These are phyloP conservation scores for Orientallactaga bullata DNA, from an alignment of 2,113 vertebrate genomes.

Conservation along the genomic window DNA sequence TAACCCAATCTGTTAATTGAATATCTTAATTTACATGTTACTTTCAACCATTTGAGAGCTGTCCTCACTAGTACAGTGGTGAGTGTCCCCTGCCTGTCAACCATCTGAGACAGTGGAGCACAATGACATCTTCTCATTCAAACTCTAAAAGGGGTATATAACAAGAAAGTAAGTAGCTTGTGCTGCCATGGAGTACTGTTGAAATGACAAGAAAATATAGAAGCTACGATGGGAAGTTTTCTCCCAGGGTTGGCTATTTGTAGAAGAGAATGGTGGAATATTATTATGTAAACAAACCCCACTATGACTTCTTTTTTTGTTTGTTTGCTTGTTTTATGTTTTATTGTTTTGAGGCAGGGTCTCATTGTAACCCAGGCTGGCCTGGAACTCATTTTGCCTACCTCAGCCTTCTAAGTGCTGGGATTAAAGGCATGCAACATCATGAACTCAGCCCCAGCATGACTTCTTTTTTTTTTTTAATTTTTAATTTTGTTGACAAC, in stretches of 20 bases:
- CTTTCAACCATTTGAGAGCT: not conserved
- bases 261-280: not conserved
- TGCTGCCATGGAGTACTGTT: not conserved
- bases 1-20: slow-evolving; percentile 50
- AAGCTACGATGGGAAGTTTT: not conserved
- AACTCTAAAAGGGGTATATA: not conserved
- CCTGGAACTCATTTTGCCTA: no score
- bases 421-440: no score
- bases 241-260: not conserved
- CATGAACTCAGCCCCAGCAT: not conserved
- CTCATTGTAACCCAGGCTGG: no score
- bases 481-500: no score
- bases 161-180: not conserved
- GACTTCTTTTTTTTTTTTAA: no score
- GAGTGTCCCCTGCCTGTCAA: no score
- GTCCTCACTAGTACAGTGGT: no score
- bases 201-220: not conserved
- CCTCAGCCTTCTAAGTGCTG: no score
- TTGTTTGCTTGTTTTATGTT: no score
- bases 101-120: slow-evolving; percentile 7
- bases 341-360: not conserved
- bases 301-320: not conserved
- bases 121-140: not conserved
- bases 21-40: slow-evolving; percentile 45
- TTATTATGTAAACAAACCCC: not conserved